These are phyloP conservation scores for Salvelinus alpinus DNA, from an alignment of 2,113 vertebrate species.

Conservation along the genomic window DNA sequence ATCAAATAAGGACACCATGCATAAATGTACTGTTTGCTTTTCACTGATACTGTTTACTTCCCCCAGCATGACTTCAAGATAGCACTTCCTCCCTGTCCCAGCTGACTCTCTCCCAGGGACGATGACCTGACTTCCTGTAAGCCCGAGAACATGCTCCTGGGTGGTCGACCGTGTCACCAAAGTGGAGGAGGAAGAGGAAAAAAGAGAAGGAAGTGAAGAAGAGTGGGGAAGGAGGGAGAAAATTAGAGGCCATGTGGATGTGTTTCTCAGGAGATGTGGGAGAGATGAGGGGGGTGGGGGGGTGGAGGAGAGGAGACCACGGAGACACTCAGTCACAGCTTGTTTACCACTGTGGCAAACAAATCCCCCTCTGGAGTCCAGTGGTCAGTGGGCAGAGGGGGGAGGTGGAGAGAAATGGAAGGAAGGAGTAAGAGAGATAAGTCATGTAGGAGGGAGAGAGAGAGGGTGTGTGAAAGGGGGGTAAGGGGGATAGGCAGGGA, in stretches of 20 bases:
- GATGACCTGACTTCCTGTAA: constrained; percentile 1
- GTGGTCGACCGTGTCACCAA: neutral
- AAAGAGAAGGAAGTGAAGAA: neutral
- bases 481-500: too few species aligned
- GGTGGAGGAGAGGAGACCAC: constrained; percentile 19
- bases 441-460: neutral
- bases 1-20: neutral
- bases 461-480: too few species aligned
- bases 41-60: neutral
- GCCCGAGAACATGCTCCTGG: neutral
- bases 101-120: constrained; percentile 16
- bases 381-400: constrained; percentile 30
- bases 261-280: too few species aligned
- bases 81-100: constrained; percentile 16
- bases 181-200: neutral
- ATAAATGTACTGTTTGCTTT: neutral
- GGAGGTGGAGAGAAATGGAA: neutral
- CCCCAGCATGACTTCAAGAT: constrained; percentile 19
- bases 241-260: too few species aligned
- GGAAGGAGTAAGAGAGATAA: neutral
- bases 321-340: constrained; percentile 41
- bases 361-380: constrained; percentile 37
- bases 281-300: neutral
- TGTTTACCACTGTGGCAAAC: constrained; percentile 64
- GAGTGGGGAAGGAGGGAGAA: constrained; percentile 7